These are phyloP conservation scores for Hylomyscus alleni DNA, from an alignment of 2,797 vertebrate species.

Conservation along the genomic window DNA sequence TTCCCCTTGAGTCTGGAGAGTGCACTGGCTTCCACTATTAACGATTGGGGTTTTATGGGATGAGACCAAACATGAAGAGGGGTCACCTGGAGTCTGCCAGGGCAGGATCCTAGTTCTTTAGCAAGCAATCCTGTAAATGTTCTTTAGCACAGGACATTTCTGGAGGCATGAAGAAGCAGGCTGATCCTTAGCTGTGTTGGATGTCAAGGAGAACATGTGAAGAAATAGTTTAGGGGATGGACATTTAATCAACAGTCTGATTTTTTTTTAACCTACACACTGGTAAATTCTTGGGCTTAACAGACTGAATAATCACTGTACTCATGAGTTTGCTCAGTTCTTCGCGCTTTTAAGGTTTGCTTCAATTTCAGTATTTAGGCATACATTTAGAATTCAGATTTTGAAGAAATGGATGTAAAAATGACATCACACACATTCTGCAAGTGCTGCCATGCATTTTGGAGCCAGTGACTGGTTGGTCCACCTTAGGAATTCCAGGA, in stretches of 20 bases:
- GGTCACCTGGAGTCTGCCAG: background rate
- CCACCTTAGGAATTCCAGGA: background rate
- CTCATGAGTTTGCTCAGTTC: background rate
- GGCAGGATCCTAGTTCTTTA: background rate
- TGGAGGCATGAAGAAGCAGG: background rate
- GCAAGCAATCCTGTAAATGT: background rate
- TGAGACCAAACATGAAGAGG: background rate
- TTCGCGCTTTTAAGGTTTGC: background rate
- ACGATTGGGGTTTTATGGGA: background rate
- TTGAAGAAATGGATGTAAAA: background rate
- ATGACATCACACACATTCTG: background rate
- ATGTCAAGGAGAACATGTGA: background rate
- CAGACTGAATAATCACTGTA: background rate
- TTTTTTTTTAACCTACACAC: background rate
- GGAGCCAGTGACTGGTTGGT: background rate
- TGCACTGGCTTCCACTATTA: fast-evolving
- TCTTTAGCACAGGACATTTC: background rate
- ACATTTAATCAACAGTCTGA: background rate
- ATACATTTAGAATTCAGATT: constrained; percentile 23
- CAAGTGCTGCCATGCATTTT: background rate
- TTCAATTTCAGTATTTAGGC: background rate
- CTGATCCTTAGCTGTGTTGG: background rate
- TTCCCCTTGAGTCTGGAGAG: background rate
- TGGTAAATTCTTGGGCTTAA: background rate
- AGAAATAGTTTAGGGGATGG: background rate